phyloP scores from a whole-genome alignment of 2,113 vertebrate species.

The Lates calcarifer region DNA sequence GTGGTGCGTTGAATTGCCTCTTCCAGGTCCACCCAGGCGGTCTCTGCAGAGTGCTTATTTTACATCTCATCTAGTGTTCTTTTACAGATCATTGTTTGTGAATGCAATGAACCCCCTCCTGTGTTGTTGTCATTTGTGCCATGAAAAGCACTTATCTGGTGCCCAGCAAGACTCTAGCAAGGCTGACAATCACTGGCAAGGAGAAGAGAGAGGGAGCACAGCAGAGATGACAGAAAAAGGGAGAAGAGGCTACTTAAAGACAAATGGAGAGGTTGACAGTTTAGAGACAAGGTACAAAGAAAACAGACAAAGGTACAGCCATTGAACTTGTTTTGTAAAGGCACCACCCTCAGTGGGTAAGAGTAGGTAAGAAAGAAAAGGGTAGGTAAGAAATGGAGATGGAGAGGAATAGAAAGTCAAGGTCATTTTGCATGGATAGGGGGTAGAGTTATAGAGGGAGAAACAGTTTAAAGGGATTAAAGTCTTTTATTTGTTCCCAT shows the following conservation, averaged over 20 bases:
- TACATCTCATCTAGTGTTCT: conserved; percentile 65
- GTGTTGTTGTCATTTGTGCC: conserved; percentile 62
- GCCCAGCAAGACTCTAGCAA: conserved; percentile 58
- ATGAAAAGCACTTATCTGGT: conserved; percentile 65
- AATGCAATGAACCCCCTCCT: conserved; percentile 66
- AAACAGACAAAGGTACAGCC: background rate
- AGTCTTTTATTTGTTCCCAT: too few relatives aligned
- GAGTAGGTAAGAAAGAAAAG: background rate
- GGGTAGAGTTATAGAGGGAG: background rate
- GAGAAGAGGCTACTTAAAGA: conserved; percentile 31
- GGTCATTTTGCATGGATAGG: background rate
- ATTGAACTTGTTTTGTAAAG: too few relatives aligned
- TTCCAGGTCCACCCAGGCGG: conserved; percentile 68
- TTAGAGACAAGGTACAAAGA: background rate
- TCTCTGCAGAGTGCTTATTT: conserved; percentile 65
- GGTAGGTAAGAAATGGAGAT: background rate
- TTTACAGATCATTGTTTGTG: conserved; percentile 75
- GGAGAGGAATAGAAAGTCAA: background rate
- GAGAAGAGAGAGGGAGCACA: conserved; percentile 24
- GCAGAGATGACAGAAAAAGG: conserved; percentile 27
- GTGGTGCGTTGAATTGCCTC: conserved; percentile 76
- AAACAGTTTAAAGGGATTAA: too few relatives aligned
- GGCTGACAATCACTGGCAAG: conserved; percentile 52
- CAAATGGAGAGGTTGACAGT: conserved; percentile 28
- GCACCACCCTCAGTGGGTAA: background rate